Evolutionary conservation across 1,140 invertebrate species (phyloP), one percentile per base, ranked within the genome.

Genomic region (Camponotus vicinus): DNA sequence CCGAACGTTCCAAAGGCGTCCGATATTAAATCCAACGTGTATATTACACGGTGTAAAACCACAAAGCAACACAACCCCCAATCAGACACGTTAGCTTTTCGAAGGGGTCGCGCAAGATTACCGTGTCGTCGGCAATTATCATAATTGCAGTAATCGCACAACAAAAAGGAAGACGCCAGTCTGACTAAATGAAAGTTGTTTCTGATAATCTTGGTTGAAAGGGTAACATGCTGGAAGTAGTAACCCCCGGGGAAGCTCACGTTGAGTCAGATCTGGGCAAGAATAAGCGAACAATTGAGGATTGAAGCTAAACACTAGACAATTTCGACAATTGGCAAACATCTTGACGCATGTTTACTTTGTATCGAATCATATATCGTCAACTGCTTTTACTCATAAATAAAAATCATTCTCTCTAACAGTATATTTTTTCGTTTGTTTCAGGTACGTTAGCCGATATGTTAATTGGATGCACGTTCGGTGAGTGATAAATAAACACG

Each of bases 11-110:
- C 66, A 45, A 80, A 49, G 49, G 34, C 49, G 42, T 45, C 45
- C 40, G 80, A 87, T 87, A 88, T 88, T 87, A 88, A 83, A 87
- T 84, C 66, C 77, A 71, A 76, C 70, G 71, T 40, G 42, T 64
- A 78, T 85, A 84, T 76, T 77, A 76, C 55, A 55, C 57, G 45
- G 52, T 66, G 37, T 87, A 88, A 88, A 88, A 88, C 76, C 84
- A 37, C 76, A 52, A 75, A 55, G 63, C 71, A 66, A 27, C 15
- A 21, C 75, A 40, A 27, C 13, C 18, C 42, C 6, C 32, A 77
- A 7, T 59, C 9, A 21, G 1, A 6, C 27, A 32, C 21, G 21
- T 34, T 21, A n/a, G 18, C 34, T 66, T 42, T 15, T 15, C 77
- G 18, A 40, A 9, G 18, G 13, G 15, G 37, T 59, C 34, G 18